Evolutionary conservation across 2,888 invertebrate genomes (phyloP).

Genomic region (Cylindroiulus punctatus): DNA sequence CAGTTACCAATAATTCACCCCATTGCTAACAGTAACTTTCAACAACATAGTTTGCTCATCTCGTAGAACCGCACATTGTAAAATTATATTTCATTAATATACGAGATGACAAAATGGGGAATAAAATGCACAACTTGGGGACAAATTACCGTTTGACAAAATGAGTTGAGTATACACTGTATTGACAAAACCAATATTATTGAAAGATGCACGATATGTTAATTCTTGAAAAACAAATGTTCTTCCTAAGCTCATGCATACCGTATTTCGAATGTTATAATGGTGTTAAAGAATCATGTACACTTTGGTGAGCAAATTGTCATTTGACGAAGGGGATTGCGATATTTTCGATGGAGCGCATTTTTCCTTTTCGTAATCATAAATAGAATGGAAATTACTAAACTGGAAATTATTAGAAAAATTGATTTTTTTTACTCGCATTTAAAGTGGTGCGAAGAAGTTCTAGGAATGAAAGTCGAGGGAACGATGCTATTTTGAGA

Average conservation of each 20-base stretch:
- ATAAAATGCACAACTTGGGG: too few species aligned
- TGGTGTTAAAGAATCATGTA: background rate
- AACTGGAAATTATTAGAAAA: constrained; percentile 47
- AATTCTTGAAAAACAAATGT: background rate
- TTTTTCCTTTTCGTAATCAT: constrained; percentile 19
- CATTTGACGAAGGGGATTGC: background rate
- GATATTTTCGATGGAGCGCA: background rate
- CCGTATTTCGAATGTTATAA: background rate
- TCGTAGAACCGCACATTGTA: too few species aligned
- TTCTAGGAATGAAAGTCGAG: background rate
- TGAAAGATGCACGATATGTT: background rate
- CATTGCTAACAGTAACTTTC: too few species aligned
- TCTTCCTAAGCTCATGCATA: background rate
- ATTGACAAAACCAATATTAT: too few species aligned
- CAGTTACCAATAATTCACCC: too few species aligned
- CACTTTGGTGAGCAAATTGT: background rate
- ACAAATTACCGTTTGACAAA: too few species aligned
- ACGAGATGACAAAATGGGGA: too few species aligned
- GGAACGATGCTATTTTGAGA: constrained; percentile 38
- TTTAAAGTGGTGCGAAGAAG: constrained; percentile 5
- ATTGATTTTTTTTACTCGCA: constrained; percentile 44
- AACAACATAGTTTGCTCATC: too few species aligned
- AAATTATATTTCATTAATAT: too few species aligned
- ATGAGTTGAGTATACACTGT: too few species aligned
- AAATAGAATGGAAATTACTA: constrained; percentile 45